Evolutionary conservation across 2,113 vertebrate genomes (phyloP).

Genomic region (Spheniscus mendiculus): DNA sequence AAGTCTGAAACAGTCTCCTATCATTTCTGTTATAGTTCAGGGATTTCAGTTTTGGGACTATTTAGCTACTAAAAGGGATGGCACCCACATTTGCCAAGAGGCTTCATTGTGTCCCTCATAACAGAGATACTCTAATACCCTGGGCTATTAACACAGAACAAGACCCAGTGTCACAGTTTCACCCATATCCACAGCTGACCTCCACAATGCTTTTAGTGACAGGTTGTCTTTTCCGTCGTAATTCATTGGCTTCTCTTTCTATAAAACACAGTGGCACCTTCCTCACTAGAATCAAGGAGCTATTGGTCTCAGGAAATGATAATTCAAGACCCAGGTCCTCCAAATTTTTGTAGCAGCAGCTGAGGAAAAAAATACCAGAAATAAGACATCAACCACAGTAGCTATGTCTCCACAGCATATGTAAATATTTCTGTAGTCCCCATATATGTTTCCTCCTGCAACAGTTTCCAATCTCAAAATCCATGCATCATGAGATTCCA

Average conservation of each 20-base stretch:
- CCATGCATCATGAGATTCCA: not conserved
- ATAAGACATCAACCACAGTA: not conserved
- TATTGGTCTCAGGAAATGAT: constrained; percentile 76
- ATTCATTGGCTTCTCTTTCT: constrained; percentile 91
- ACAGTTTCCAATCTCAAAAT: not conserved
- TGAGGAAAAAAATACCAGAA: constrained; percentile 44
- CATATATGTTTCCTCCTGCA: not conserved
- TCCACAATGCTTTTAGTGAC: constrained; percentile 87
- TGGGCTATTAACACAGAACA: not conserved
- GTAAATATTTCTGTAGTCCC: not conserved
- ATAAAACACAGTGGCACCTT: constrained; percentile 91
- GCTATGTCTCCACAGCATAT: not conserved
- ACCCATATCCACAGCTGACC: constrained; percentile 71
- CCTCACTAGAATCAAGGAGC: constrained; percentile 77
- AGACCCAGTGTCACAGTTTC: not conserved
- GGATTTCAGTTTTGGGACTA: not conserved
- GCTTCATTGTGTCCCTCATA: not conserved
- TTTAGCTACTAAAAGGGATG: not conserved
- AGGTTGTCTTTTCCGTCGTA: constrained; percentile 83
- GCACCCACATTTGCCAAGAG: not conserved
- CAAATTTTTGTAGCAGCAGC: constrained; percentile 83
- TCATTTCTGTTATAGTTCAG: not conserved
- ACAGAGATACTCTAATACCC: not conserved
- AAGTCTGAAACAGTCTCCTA: not conserved
- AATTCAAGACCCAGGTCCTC: constrained; percentile 86